phyloP scores from a whole-genome alignment of 2,113 vertebrate species.

The Hepsetus odoe region DNA sequence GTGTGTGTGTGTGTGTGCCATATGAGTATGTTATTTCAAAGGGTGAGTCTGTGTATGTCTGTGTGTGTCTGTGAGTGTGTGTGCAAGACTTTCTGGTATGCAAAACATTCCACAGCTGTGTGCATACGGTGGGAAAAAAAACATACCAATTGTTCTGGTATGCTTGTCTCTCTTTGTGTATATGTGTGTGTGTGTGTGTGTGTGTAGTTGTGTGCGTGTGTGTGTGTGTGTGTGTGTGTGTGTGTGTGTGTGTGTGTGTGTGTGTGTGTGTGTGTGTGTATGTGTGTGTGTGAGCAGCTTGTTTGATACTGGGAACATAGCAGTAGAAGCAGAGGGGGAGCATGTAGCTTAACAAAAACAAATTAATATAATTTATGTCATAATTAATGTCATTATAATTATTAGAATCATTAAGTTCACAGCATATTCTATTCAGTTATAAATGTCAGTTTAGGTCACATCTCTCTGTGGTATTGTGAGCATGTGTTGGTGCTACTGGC shows the following conservation, averaged over 20 bases:
- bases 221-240: background rate
- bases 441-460: too few relatives aligned
- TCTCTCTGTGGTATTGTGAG: background rate
- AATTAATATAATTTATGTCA: too few relatives aligned
- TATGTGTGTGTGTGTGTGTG: background rate
- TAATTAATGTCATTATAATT: too few relatives aligned
- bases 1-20: background rate
- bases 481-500: conserved; percentile 7
- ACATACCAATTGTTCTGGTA: conserved; percentile 41
- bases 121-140: conserved; percentile 35
- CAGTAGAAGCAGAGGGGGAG: too few relatives aligned
- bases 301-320: background rate
- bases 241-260: background rate
- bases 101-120: conserved; percentile 54
- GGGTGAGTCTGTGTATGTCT: background rate
- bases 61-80: conserved; percentile 3
- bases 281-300: background rate
- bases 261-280: background rate
- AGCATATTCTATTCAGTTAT: too few relatives aligned
- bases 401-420: too few relatives aligned
- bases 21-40: background rate
- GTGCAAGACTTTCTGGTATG: conserved; percentile 11
- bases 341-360: too few relatives aligned
- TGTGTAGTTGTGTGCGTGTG: conserved; percentile 6
- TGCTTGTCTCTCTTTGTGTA: conserved; percentile 26